Base-by-base conservation (phyloP, 2,113 vertebrate genomes). In the Silurus asotus region DNA sequence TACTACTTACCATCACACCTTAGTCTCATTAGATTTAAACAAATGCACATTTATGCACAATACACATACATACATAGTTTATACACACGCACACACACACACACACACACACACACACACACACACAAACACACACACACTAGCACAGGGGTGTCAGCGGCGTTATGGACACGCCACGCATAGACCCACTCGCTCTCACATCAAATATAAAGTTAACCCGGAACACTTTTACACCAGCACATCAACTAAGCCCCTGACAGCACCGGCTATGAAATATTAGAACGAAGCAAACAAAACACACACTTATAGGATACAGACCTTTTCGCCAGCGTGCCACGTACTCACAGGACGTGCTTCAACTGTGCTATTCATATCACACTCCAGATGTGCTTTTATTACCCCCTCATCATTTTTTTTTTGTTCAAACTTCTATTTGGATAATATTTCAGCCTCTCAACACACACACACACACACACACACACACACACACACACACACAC, bases 171-270 rank as follows among this genome's bases (percentile, higher is more conserved):
- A 65, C 45, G 85, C 74, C 58, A 86, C 67, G 53, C 86, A 79
- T 75, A 72, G 51, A 37, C 58, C 49, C 67, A 87, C 58, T 67
- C 56, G 76, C 75, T 64, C 64, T 25, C 81, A 77, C 78, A 90
- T 77, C 89, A 85, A 79, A 89, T 89, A 88, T 89, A 79, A 92
- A 92, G 91, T 90, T 82, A 91, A 74, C 84, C 84, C 58, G 49
- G 51, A 69, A 67, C 59, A 74, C 70, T 89, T n/a, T 86, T 81
- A 84, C 88, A 84, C 78, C 85, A 65, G 69, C 76, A 64, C 85
- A 76, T 87, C 85, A 87, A 81, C 75, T 28, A 2, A 10, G 17
- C 55, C 49, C 67, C 28, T 87, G 86, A 82, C 83, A 86, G 79
- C 58, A 20, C 59, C 8, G 37, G 25, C 65, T 59, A 65, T 86